A percentile compares a stretch with the other conserved stretches of the same genome.
phyloP scores from a whole-genome alignment of 2,113 vertebrate species.

The Tachysurus fulvidraco region DNA sequence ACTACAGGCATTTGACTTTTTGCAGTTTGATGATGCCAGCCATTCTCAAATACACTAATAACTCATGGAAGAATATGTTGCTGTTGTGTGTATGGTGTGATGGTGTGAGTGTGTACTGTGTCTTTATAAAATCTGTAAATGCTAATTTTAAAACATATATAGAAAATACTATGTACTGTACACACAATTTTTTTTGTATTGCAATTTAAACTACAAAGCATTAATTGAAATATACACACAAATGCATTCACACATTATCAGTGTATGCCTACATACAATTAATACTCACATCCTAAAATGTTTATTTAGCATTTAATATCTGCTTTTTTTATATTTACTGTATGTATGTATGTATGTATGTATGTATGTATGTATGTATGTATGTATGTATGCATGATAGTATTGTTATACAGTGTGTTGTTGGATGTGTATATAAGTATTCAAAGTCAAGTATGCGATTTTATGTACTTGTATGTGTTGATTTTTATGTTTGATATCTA shows the following conservation, averaged over 20 bases:
- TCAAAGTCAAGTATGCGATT: background rate
- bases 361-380: background rate
- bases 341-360: background rate
- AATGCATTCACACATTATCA: background rate
- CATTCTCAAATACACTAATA: constrained; percentile 26
- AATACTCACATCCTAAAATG: background rate
- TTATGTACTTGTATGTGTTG: too few species aligned
- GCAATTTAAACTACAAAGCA: background rate
- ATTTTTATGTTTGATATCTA: too few species aligned
- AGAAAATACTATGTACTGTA: background rate
- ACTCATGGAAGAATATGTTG: constrained; percentile 7
- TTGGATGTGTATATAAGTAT: background rate
- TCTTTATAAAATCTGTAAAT: constrained; percentile 15
- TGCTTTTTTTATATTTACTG: background rate
- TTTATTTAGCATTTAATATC: background rate
- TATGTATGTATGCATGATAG: background rate
- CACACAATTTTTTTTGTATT: too few species aligned
- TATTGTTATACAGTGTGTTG: too few species aligned
- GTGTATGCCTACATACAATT: background rate
- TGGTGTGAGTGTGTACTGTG: background rate
- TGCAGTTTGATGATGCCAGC: constrained; percentile 51
- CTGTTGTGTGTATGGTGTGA: constrained; percentile 19
- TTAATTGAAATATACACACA: background rate
- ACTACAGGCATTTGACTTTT: constrained; percentile 42
- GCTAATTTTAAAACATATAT: background rate